These are phyloP conservation scores for Schizothorax lantsangensis DNA, from an alignment of 2,797 vertebrate species.

Conservation along the genomic window DNA sequence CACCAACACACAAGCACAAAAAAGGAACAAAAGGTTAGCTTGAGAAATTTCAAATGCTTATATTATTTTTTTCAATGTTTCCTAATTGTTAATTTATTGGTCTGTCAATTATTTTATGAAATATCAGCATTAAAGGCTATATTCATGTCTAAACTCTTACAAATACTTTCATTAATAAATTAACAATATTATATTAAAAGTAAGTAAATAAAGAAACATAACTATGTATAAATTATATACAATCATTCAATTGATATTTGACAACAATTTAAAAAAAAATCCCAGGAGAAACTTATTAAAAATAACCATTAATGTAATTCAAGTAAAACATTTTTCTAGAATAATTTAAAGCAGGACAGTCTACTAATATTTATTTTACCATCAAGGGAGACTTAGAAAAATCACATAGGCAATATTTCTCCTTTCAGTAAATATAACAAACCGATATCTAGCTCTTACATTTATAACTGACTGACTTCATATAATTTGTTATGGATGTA, in stretches of 20 bases:
- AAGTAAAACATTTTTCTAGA: not conserved
- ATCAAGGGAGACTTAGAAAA: not conserved
- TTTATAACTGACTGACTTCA: not conserved
- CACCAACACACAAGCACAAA: conserved; percentile 22
- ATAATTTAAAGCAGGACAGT: not conserved
- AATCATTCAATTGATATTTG: not conserved
- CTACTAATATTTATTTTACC: not conserved
- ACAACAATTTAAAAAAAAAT: too few species aligned
- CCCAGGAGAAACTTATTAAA: too few species aligned
- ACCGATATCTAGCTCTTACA: not conserved
- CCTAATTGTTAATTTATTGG: not conserved
- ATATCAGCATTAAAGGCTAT: not conserved
- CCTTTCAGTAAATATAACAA: not conserved
- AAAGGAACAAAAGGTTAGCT: not conserved
- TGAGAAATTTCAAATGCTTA: not conserved
- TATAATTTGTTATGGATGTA: not conserved
- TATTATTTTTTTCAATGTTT: not conserved
- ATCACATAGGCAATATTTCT: not conserved
- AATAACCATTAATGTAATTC: not conserved
- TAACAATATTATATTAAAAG: too few species aligned
- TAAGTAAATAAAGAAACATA: too few species aligned
- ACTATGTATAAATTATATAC: not conserved
- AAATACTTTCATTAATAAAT: not conserved
- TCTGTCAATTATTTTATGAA: not conserved
- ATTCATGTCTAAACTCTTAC: not conserved